These are phyloP conservation scores for Echinops telfairi DNA, from an alignment of 2,113 vertebrate genomes.

Conservation along the genomic window DNA sequence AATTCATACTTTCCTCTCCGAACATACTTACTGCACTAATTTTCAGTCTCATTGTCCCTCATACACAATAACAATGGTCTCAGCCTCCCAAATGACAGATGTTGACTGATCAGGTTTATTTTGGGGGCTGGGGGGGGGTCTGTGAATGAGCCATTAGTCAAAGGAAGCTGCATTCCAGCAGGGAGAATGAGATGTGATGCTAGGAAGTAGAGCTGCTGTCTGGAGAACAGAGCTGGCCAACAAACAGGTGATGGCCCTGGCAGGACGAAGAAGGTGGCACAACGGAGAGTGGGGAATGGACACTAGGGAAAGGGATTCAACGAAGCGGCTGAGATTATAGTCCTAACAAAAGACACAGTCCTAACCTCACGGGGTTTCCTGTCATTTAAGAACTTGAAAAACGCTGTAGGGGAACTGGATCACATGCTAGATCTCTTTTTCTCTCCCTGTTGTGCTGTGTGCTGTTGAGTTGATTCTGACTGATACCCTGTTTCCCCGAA, in stretches of 20 bases:
- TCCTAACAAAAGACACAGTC: background rate
- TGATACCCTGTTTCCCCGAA: too few species aligned
- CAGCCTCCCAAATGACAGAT: background rate
- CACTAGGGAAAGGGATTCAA: background rate
- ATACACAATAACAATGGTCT: background rate
- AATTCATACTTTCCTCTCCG: background rate
- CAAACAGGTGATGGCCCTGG: background rate
- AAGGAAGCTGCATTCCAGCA: constrained; percentile 44
- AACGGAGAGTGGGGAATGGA: background rate
- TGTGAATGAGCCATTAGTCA: background rate
- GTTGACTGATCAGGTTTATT: constrained; percentile 19
- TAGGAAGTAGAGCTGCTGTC: background rate
- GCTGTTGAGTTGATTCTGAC: background rate
- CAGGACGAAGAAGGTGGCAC: background rate
- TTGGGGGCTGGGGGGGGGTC: background rate
- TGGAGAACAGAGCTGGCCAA: background rate
- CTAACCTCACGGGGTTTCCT: background rate
- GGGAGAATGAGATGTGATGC: background rate
- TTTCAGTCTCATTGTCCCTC: background rate
- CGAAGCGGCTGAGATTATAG: background rate
- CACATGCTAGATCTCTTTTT: background rate
- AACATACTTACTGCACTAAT: background rate
- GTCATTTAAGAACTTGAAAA: constrained; percentile 26
- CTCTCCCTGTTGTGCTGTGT: background rate
- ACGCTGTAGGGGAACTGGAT: background rate